Evolutionary conservation across 2,888 invertebrate genomes (phyloP).

Genomic region (Macrosiphum euphorbiae): DNA sequence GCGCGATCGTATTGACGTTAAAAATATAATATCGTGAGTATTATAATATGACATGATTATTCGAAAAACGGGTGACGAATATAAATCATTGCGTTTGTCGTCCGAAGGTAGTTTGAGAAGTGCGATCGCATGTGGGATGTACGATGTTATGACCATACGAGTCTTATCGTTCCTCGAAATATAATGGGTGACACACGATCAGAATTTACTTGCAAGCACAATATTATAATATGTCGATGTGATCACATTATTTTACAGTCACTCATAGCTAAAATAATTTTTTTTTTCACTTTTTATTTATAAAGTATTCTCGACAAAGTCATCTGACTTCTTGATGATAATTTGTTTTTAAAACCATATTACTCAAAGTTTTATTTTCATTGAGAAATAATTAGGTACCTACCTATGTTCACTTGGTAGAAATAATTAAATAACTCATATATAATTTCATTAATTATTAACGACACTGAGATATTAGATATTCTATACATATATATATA

Average conservation of each 20-base stretch:
- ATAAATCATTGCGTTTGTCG: background rate
- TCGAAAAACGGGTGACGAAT: background rate
- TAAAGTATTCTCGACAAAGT: too few relatives aligned
- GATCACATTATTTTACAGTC: background rate
- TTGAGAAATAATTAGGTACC: background rate
- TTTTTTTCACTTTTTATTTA: too few relatives aligned
- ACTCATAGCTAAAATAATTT: background rate
- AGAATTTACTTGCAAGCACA: background rate
- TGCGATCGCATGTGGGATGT: background rate
- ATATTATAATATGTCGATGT: background rate
- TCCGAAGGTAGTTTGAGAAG: background rate
- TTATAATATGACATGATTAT: background rate
- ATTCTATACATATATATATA: too few relatives aligned
- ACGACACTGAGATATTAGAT: background rate
- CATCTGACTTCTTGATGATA: too few relatives aligned
- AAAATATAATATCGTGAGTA: background rate
- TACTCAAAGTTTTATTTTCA: background rate
- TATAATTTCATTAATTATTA: background rate
- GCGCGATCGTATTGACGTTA: background rate
- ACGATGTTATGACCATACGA: background rate
- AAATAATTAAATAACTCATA: background rate
- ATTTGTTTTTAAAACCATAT: background rate
- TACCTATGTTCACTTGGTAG: background rate
- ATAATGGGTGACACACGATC: background rate
- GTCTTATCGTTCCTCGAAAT: background rate